phyloP scores from a whole-genome alignment of 2,797 vertebrate species.

The Podargus strigoides region DNA sequence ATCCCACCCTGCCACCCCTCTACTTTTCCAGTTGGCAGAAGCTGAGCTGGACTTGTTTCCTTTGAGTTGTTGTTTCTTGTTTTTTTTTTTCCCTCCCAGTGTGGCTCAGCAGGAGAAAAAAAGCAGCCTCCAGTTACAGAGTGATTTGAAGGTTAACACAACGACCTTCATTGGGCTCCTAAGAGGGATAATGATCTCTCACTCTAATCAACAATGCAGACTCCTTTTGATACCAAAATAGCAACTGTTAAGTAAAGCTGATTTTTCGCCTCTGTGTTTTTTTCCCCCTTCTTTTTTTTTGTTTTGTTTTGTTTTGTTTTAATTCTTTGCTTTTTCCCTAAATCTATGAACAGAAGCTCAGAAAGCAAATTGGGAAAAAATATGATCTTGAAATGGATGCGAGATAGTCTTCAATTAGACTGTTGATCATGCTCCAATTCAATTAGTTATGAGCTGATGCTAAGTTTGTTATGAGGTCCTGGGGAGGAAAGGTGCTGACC shows the following conservation, averaged over 20 bases:
- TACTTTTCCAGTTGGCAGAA: not conserved
- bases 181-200: constrained; percentile 70
- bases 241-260: constrained; percentile 59
- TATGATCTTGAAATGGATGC: constrained; percentile 2
- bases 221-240: constrained; percentile 72
- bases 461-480: constrained; percentile 34
- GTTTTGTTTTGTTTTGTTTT: too few species aligned
- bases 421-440: constrained; percentile 50
- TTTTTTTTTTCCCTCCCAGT: not conserved
- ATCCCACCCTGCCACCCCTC: not conserved
- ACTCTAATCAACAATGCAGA: constrained; percentile 67
- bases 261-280: not conserved
- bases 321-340: not conserved
- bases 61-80: not conserved
- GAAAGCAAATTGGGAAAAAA: constrained; percentile 56
- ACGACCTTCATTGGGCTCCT: constrained; percentile 60
- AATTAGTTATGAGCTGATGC: constrained; percentile 49
- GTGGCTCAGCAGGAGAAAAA: constrained; percentile 1
- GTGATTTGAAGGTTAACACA: constrained; percentile 70
- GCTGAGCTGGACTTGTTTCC: not conserved
- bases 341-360: constrained; percentile 20
- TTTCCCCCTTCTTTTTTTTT: not conserved
- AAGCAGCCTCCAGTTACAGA: constrained; percentile 48
- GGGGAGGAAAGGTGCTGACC: constrained; percentile 57
- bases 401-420: constrained; percentile 24